These are phyloP conservation scores for Oconnorella tubifera DNA, from an alignment of 2,888 invertebrate species.

Conservation along the genomic window DNA sequence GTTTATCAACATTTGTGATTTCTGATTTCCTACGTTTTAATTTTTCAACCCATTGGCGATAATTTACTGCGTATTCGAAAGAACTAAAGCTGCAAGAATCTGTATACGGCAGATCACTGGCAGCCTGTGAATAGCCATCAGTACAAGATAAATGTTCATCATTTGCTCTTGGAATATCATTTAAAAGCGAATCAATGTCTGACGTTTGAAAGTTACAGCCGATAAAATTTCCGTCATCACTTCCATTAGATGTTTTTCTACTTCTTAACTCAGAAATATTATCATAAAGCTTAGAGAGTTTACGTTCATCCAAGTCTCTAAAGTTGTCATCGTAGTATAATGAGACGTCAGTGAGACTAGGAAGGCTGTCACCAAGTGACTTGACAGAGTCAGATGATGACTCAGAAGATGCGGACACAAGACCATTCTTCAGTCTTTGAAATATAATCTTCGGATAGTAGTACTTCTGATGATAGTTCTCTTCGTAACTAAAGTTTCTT, in stretches of 20 bases:
- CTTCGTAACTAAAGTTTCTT: conserved; percentile 13
- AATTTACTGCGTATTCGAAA: no score
- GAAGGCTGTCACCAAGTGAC: conserved; percentile 15
- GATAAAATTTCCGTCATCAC: conserved; percentile 2
- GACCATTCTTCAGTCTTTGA: not conserved
- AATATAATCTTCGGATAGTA: conserved; percentile 8
- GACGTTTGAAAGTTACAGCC: no score
- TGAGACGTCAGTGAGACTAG: not conserved
- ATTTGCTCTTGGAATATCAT: not conserved
- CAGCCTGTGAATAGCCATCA: no score
- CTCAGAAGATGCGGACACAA: conserved; percentile 1
- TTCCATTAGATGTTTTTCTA: not conserved
- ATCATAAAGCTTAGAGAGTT: no score
- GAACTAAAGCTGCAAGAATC: no score
- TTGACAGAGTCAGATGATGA: not conserved
- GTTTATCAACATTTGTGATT: no score
- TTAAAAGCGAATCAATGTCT: no score
- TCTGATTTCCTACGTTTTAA: no score
- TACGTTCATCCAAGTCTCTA: not conserved
- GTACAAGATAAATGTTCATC: no score
- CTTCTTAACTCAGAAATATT: not conserved
- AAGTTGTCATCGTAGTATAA: not conserved
- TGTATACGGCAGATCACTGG: no score
- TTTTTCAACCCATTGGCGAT: no score
- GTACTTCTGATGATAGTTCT: conserved; percentile 14